Base-by-base conservation (phyloP, 1,140 invertebrate species). In the Zaprionus taronus region DNA sequence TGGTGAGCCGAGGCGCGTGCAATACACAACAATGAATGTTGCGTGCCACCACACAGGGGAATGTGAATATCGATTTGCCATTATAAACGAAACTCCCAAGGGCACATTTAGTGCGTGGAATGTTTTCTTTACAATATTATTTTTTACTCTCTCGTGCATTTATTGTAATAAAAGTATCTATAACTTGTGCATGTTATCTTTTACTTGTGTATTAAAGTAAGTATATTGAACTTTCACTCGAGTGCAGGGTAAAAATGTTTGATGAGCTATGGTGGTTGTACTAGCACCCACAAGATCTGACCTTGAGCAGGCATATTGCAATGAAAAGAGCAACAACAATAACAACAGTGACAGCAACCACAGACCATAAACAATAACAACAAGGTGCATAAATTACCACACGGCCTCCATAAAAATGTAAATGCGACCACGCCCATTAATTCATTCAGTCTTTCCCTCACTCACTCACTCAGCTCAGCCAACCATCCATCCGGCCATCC, bases 301-400 rank as follows among this genome's bases (percentile, higher is more conserved):
- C 83, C 83, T 87, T 87, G 77, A 53, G 67, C 53, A 44, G 22
- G 53, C 65, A 66, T 26, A 31, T 53, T 55, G 20, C 38, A 69
- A 82, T 57, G 41, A 72, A 47, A 75, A 72, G 44, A 76, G 72
- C 14, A 53, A 72, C 36, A 75, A 71, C 66, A 51, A 57, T 47
- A 63, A 57, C 53, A 63, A 57, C 53, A 79, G 70, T 28, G 69
- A 60, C 58, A 58, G 38, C 47, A 64, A 63, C 53, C 76, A 72
- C 44, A 74, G 31, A 53, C 22, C 64, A 44, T 51, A 31, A 65
- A 51, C 67, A 60, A 58, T 57, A 64, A 63, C 53, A 79, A 75
- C 38, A 74, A 60, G 55, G 51, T 53, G 81, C 81, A 87, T 84
- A 90, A 87, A 87, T 90, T 84, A 81, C 66, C 22, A 31, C 66